Evolutionary conservation across 2,797 vertebrate species (phyloP), one percentile per base, ranked within the genome.

Genomic region (Brachyrhaphis roseni): DNA sequence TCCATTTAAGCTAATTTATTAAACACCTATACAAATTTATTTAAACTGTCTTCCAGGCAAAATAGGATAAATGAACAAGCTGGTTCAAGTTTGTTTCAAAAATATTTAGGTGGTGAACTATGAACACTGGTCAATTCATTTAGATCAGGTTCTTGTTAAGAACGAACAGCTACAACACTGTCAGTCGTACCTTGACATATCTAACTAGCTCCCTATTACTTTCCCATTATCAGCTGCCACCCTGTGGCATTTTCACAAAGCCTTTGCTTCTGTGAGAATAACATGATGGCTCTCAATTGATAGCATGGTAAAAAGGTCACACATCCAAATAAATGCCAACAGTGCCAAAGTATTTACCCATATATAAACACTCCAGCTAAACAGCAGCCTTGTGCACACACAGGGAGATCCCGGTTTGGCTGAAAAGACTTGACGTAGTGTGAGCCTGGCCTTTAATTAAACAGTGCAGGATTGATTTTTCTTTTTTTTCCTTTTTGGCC

Each of bases 281-380:
- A 94, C 95, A 95, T 85, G 90, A 94, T 93, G 87, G 87, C 91
- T 92, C 90, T 89, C 90, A 91, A 94, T 94, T 95, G 95, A 92
- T 93, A 91, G 93, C 93, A 94, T 94, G 95, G 94, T 94, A 94
- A 95, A 96, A 96, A 96, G 96, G 96, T 96, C 96, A 96, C 91
- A 92, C 93, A 93, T 94, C 89, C 91, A 93, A 94, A 96, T 94
- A 96, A 96, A 96, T 96, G 95, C 94, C 95, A 96, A 90, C 94
- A 90, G 90, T 94, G 95, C 93, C 96, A 96, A 94, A 90, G 86
- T 91, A 88, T 94, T 87, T 68, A 82, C 84, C 75, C 86, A 76
- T 92, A 90, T 87, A 93, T 90, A 91, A 93, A 91, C 88, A 89
- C 90, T 90, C 82, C 72, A 90, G 87, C 85, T 88, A 92, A 91